phyloP scores from a whole-genome alignment of 1,140 invertebrate species.

The Rhizoglyphus robini region DNA sequence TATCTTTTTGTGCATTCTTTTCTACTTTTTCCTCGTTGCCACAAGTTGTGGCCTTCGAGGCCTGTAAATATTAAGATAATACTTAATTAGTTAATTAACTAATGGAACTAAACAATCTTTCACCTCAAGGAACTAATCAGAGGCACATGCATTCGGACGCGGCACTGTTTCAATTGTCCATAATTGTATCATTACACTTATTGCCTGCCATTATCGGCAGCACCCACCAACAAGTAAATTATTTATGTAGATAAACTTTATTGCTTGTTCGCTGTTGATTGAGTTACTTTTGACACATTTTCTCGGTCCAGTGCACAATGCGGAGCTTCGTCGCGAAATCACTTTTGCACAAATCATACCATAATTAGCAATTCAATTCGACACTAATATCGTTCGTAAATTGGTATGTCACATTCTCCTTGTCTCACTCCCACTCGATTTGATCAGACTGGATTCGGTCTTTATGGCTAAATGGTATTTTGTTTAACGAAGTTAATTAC shows the following conservation, averaged over 20 bases:
- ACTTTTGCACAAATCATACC: conserved; percentile 60
- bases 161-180: conserved; percentile 46
- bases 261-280: conserved; percentile 57
- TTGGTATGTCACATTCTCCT: too few species aligned
- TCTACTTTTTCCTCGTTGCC: conserved; percentile 29
- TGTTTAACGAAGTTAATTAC: too few species aligned
- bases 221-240: not conserved
- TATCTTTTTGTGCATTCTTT: conserved; percentile 32
- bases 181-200: not conserved
- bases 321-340: conserved; percentile 80
- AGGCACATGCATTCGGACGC: conserved; percentile 71
- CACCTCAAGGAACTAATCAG: conserved; percentile 30
- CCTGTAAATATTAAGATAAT: conserved; percentile 29
- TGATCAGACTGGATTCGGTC: too few species aligned
- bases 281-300: conserved; percentile 68
- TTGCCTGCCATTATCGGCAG: not conserved
- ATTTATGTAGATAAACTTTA: conserved; percentile 53
- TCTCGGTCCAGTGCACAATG: too few species aligned
- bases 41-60: conserved; percentile 30
- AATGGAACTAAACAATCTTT: not conserved
- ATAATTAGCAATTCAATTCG: conserved; percentile 53
- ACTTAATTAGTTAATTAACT: conserved; percentile 1
- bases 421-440: too few species aligned
- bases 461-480: too few species aligned
- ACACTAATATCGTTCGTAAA: too few species aligned